Evolutionary conservation across 1,140 invertebrate species (phyloP), one percentile per base, ranked within the genome.

Genomic region (Chymomyza costata): DNA sequence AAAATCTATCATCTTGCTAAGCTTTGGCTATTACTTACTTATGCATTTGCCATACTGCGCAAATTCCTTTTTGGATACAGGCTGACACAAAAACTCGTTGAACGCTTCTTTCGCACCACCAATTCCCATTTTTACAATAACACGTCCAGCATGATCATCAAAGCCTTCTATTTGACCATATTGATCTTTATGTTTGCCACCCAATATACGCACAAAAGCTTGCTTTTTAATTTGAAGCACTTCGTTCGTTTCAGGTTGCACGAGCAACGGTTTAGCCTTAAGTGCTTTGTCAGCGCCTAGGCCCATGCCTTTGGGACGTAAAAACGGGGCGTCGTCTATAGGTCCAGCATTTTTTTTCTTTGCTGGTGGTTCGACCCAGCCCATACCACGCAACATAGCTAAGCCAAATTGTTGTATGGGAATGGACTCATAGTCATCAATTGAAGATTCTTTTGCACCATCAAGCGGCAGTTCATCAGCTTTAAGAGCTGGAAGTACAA

Each of bases 371-470:
- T 85, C 84, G 2, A 63, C 90, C 95, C 95, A 98, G 0, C 96
- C 96, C 96, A 98, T 98, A 25, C 97, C 97, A 68, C 95, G 86
- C 10, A 99, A 86, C 92, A 98, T 93, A 3, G 96, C 97, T 67
- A 95, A 60, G 5, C 97, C 97, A 92, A 92, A 99, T 37, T 93
- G 89, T 82, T 91, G 89, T 37, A 98, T 91, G 1, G 96, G 96
- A 40, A 97, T 90, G 64, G 90, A 88, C 73, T 97, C 95, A 89
- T 98, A 99, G 87, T 98, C 94, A 59, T 95, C 93, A 21, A 95
- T 78, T 3, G 91, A 91, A 13, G 94, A 90, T 90, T 92, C 89
- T 84, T 88, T 87, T 52, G 89, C 87, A 2, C 90, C 90, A 32
- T 88, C 85, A 6, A 90, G 71, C 11, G 87, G 80, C 17, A 87